These are phyloP conservation scores for Callosobruchus maculatus DNA, from an alignment of 2,888 invertebrate genomes.

Conservation along the genomic window DNA sequence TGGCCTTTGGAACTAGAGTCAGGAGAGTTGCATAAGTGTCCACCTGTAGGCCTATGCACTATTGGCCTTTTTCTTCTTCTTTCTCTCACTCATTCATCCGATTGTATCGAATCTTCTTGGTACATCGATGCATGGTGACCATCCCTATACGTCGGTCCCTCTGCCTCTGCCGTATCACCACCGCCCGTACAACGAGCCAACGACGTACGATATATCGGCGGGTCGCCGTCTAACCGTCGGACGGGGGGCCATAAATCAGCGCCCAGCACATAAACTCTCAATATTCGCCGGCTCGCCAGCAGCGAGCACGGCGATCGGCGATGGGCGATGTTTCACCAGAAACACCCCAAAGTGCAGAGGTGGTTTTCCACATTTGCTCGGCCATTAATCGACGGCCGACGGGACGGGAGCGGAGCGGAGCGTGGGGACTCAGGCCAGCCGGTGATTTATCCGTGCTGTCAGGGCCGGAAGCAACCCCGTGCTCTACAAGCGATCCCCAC, in stretches of 20 bases:
- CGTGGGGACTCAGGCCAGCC: constrained; percentile 30
- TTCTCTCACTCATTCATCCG: too few relatives aligned
- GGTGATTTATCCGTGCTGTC: constrained; percentile 49
- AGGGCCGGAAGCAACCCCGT: constrained; percentile 48
- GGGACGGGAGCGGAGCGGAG: constrained; percentile 35
- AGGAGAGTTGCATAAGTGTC: too few relatives aligned
- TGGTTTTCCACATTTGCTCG: constrained; percentile 50
- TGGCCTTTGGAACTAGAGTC: too few relatives aligned
- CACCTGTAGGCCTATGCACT: too few relatives aligned
- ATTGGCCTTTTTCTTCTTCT: too few relatives aligned
- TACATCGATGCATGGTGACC: too few relatives aligned
- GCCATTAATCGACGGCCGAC: constrained; percentile 47
- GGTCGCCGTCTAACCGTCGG: neutral
- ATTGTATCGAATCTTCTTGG: too few relatives aligned
- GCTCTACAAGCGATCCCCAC: constrained; percentile 48
- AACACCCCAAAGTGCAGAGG: constrained; percentile 43
- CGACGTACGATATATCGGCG: constrained; percentile 14
- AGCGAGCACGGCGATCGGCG: too few relatives aligned
- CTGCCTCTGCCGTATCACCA: too few relatives aligned
- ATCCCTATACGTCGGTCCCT: too few relatives aligned
- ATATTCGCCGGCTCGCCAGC: constrained; percentile 33
- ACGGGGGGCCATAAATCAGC: constrained; percentile 27
- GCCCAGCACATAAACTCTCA: constrained; percentile 32
- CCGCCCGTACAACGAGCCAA: neutral
- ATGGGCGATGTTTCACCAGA: constrained; percentile 34